Evolutionary conservation across 2,888 invertebrate genomes (phyloP).

Genomic region (Proisotoma minuta): DNA sequence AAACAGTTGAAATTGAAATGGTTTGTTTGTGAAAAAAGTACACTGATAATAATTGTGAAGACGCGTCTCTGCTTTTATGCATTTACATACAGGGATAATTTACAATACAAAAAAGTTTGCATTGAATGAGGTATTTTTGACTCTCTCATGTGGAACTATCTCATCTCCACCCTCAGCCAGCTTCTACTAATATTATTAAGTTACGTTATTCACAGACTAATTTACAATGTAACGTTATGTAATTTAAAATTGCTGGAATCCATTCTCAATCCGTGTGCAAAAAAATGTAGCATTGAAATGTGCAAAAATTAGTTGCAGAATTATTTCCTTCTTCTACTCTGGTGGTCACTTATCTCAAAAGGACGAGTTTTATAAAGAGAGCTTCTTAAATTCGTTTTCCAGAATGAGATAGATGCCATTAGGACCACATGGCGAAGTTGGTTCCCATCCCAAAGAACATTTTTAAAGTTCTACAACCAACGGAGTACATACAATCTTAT

Average conservation of each 20-base stretch:
- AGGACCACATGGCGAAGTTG: slow-evolving; percentile 14
- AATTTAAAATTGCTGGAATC: neutral
- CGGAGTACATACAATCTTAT: too few species aligned
- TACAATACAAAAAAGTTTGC: neutral
- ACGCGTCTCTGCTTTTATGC: too few species aligned
- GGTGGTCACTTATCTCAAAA: slow-evolving; percentile 15
- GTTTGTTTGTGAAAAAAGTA: too few species aligned
- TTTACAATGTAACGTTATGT: neutral
- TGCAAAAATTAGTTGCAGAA: neutral
- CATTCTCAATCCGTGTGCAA: neutral
- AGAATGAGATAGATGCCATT: slow-evolving; percentile 13
- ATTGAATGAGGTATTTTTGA: too few species aligned
- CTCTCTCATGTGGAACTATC: slow-evolving; percentile 33
- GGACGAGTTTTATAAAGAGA: too few species aligned
- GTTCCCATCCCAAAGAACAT: too few species aligned
- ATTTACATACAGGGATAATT: too few species aligned
- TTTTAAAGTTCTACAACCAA: too few species aligned
- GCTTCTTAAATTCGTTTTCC: too few species aligned
- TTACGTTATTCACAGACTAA: neutral
- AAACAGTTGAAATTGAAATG: too few species aligned
- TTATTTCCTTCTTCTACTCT: slow-evolving; percentile 2
- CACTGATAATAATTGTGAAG: too few species aligned
- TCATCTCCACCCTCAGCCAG: slow-evolving; percentile 20
- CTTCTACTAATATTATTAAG: neutral
- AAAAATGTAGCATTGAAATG: neutral